Percentiles rank a stretch among this genome's conserved stretches.
phyloP scores from a whole-genome alignment of 2,888 invertebrate genomes.

The Schizotus pectinicornis region DNA sequence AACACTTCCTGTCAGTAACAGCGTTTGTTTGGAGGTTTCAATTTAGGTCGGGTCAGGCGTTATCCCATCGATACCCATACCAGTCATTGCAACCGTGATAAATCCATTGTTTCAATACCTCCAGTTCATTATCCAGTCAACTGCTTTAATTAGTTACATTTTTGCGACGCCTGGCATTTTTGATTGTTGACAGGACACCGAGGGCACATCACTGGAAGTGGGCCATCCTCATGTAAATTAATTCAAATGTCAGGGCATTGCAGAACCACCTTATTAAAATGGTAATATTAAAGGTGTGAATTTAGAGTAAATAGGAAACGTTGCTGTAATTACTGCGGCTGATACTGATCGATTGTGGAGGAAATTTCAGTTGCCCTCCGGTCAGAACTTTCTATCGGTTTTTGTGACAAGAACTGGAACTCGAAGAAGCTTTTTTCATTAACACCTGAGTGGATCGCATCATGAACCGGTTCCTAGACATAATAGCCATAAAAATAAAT shows the following conservation, averaged over 20 bases:
- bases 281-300: too few relatives aligned
- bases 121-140: too few relatives aligned
- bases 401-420: not conserved
- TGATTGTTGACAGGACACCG: not conserved
- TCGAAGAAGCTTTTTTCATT: conserved; percentile 7
- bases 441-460: not conserved
- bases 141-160: too few relatives aligned
- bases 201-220: not conserved
- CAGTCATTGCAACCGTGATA: conserved; percentile 5
- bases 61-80: not conserved
- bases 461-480: conserved; percentile 10
- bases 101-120: conserved; percentile 4
- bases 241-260: conserved; percentile 13
- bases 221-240: conserved; percentile 9
- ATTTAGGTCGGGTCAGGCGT: conserved; percentile 18
- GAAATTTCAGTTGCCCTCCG: too few relatives aligned
- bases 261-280: too few relatives aligned
- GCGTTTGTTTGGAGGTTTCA: too few relatives aligned
- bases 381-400: too few relatives aligned
- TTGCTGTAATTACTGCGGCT: conserved; percentile 5
- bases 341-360: too few relatives aligned
- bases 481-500: conserved; percentile 9
- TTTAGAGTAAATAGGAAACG: conserved; percentile 3
- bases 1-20: too few relatives aligned
- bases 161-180: too few relatives aligned